Evolutionary conservation across 2,888 invertebrate genomes (phyloP).

Genomic region (Tetanocera ferruginea): DNA sequence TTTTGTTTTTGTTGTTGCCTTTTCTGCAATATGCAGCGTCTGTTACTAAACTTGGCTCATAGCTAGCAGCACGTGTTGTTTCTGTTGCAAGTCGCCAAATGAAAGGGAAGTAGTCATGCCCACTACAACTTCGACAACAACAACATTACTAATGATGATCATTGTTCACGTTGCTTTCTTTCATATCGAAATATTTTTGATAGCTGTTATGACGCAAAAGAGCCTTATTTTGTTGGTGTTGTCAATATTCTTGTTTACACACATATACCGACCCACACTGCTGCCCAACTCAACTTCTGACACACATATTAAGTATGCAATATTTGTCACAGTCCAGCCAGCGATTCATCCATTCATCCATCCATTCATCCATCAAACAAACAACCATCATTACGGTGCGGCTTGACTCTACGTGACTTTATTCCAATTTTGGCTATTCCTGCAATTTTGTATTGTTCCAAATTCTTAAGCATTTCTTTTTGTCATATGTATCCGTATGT

Average conservation of each 20-base stretch:
- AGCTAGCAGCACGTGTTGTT: slow-evolving; percentile 1
- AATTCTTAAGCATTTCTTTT: slow-evolving; percentile 47
- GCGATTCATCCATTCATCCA: neutral
- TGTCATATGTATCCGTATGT: neutral
- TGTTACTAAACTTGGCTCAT: slow-evolving; percentile 4
- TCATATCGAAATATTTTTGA: neutral
- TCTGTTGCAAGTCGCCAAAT: slow-evolving; percentile 23
- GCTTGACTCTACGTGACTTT: slow-evolving; percentile 52
- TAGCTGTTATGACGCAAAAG: too few species aligned
- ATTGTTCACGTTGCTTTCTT: slow-evolving; percentile 24
- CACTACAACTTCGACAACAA: slow-evolving; percentile 35
- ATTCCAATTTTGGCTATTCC: slow-evolving; percentile 44
- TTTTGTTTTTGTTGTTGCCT: neutral
- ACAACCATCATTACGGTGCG: neutral
- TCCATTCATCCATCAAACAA: neutral
- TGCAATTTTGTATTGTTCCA: slow-evolving; percentile 48
- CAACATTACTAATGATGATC: slow-evolving; percentile 2
- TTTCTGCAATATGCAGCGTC: slow-evolving; percentile 4
- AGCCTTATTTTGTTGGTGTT: neutral
- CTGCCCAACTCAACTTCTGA: neutral
- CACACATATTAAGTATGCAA: slow-evolving; percentile 31
- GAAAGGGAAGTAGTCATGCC: slow-evolving; percentile 29
- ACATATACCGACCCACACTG: neutral
- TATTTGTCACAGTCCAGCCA: slow-evolving; percentile 9
- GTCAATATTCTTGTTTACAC: neutral